Percentiles rank a stretch among this genome's conserved stretches.
Conservation (phyloP, 2,888 invertebrate genomes). For the Plebejus argus region DNA sequence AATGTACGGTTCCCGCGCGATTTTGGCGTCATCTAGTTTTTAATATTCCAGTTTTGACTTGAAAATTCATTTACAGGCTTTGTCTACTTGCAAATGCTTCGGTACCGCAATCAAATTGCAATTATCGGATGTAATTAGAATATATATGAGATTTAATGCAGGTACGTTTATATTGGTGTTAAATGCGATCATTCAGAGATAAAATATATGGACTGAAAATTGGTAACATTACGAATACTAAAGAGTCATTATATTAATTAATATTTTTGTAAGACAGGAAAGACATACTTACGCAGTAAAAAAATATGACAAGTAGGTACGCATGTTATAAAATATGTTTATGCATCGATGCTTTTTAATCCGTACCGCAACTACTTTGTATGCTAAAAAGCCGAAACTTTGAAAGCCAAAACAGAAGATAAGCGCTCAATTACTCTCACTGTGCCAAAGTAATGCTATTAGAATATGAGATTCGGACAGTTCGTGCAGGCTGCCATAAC, state of each 20-base stretch:
- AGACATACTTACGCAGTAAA: too few relatives aligned
- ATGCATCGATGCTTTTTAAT: too few relatives aligned
- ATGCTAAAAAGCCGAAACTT: background rate
- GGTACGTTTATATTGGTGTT: background rate
- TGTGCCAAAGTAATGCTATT: slow-evolving; percentile 7
- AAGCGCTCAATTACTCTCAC: background rate
- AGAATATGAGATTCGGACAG: slow-evolving; percentile 7
- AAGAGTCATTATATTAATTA: too few relatives aligned
- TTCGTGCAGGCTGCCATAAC: slow-evolving; percentile 6
- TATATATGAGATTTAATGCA: slow-evolving; percentile 43
- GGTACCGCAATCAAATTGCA: slow-evolving; percentile 45
- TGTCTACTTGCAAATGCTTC: slow-evolving; percentile 37
- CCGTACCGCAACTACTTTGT: too few relatives aligned
- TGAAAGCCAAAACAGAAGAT: background rate
- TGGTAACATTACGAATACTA: too few relatives aligned
- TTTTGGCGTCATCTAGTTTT: too few relatives aligned
- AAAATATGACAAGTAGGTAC: too few relatives aligned
- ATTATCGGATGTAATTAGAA: slow-evolving; percentile 46
- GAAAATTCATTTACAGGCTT: slow-evolving; percentile 27
- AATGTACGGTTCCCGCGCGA: too few relatives aligned
- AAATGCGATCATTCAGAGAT: background rate
- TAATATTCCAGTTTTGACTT: background rate
- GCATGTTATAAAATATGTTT: too few relatives aligned
- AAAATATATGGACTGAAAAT: background rate
- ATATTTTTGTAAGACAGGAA: too few relatives aligned